Conservation (phyloP, 2,888 invertebrate genomes). For the Heteromurus nitidus region DNA sequence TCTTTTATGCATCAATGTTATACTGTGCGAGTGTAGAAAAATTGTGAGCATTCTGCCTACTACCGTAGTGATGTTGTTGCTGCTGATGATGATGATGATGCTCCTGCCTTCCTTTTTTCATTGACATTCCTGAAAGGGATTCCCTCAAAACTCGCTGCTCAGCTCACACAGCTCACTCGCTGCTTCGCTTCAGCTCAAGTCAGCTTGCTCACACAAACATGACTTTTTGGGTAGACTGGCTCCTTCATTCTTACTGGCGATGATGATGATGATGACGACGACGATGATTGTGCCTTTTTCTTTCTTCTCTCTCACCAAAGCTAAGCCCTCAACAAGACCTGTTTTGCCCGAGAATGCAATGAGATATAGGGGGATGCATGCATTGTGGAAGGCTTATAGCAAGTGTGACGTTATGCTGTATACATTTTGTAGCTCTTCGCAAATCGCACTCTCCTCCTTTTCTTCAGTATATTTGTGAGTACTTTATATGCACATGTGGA, state of each 20-base stretch:
- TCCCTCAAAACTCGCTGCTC: slow-evolving; percentile 69
- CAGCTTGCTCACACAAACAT: slow-evolving; percentile 5
- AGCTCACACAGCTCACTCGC: neutral
- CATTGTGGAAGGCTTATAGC: neutral
- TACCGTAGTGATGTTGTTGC: neutral
- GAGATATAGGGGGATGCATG: neutral
- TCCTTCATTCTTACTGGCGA: slow-evolving; percentile 40
- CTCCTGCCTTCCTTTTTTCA: slow-evolving; percentile 65
- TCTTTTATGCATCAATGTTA: no score
- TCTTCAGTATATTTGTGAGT: no score
- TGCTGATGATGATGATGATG: slow-evolving; percentile 22
- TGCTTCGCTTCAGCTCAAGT: neutral
- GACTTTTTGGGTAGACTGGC: slow-evolving; percentile 17
- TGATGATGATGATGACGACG: slow-evolving; percentile 20
- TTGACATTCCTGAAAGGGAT: slow-evolving; percentile 73
- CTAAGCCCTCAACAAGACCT: no score
- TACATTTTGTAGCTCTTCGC: slow-evolving; percentile 6
- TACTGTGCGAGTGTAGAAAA: no score
- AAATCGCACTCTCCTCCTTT: slow-evolving; percentile 23
- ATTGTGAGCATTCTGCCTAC: neutral
- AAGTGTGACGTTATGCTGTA: neutral
- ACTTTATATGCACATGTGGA: neutral
- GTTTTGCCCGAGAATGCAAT: slow-evolving; percentile 48
- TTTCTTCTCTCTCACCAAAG: neutral
- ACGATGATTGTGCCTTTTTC: slow-evolving; percentile 27